Percentiles rank a stretch among this genome's conserved stretches.
Conservation (phyloP, 1,140 invertebrate species). For the Bombus soroeensis region DNA sequence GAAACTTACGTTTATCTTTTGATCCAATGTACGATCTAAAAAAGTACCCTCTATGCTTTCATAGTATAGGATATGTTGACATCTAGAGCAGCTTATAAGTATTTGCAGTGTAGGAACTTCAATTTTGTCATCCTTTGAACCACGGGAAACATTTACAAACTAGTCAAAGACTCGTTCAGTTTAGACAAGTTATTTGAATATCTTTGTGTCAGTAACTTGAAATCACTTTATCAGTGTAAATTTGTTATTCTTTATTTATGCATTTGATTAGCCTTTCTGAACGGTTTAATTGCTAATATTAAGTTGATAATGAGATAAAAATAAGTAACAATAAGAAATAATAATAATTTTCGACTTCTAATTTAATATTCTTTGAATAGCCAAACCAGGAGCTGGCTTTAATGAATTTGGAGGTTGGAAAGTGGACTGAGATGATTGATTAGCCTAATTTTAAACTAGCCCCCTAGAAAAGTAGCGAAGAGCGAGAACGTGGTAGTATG, state of each 20-base stretch:
- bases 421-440: background rate
- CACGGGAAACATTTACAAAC: background rate
- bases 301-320: background rate
- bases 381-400: background rate
- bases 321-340: background rate
- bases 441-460: background rate
- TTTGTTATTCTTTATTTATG: no score
- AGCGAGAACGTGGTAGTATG: background rate
- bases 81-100: constrained; percentile 19
- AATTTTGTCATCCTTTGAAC: constrained; percentile 11
- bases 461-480: background rate
- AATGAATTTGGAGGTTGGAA: background rate
- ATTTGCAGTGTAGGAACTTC: constrained; percentile 39
- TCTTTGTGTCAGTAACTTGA: background rate
- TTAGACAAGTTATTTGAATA: no score
- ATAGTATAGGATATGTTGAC: constrained; percentile 15
- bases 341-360: background rate
- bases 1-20: constrained; percentile 45
- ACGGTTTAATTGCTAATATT: background rate
- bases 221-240: background rate
- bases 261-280: no score
- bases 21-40: constrained; percentile 26
- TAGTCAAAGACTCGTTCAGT: no score
- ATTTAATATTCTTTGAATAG: background rate
- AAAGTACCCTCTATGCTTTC: constrained; percentile 10